Evolutionary conservation across 2,113 vertebrate species (phyloP).

Genomic region (Drymodes brunneopygia): DNA sequence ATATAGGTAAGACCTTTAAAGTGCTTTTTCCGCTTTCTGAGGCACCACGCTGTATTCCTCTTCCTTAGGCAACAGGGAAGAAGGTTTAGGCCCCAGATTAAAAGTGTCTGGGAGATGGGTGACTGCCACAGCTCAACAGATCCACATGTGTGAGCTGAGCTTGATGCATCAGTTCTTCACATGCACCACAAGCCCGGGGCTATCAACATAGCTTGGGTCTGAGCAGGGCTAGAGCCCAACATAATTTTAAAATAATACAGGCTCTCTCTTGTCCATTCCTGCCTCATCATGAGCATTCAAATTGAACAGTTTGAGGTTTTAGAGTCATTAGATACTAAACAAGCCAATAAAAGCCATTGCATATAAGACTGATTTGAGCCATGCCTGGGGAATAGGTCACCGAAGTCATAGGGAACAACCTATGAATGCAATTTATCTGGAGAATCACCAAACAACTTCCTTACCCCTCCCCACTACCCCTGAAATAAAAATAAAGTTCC

Average conservation of each 20-base stretch:
- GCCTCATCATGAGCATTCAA: neutral
- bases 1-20: neutral
- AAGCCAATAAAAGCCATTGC: neutral
- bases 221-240: neutral
- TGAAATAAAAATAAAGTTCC: neutral
- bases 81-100: neutral
- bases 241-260: neutral
- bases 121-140: neutral
- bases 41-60: neutral
- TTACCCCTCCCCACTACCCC: accelerated
- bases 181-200: neutral
- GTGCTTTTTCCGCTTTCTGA: neutral
- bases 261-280: neutral
- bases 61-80: neutral
- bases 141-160: neutral
- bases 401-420: neutral
- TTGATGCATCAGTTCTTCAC: neutral
- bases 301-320: neutral
- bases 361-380: neutral
- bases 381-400: neutral
- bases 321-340: neutral
- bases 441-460: neutral
- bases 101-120: neutral
- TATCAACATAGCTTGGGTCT: neutral
- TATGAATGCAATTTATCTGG: neutral